Evolutionary conservation across 92 coral and sea anemone species (phyloP).

Genomic region (Parazoanthus darwini): DNA sequence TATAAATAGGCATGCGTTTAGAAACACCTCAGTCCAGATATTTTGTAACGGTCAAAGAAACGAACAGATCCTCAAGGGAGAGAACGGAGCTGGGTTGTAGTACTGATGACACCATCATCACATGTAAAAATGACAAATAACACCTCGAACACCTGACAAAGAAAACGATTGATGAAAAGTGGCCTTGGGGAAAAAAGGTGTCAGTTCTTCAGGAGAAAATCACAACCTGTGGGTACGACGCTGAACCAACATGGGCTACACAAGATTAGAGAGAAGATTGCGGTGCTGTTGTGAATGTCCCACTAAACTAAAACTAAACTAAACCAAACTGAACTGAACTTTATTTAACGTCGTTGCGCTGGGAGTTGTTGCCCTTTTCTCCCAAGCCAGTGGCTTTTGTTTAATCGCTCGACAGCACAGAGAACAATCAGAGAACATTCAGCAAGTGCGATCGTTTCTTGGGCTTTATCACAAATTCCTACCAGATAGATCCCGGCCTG

Average conservation of each 20-base stretch:
- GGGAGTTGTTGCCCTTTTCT: no score
- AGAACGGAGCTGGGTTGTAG: no score
- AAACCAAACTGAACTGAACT: no score
- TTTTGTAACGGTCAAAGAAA: no score
- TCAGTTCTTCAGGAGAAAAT: conserved; percentile 28
- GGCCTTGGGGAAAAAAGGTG: conserved; percentile 37
- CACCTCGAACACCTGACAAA: conserved; percentile 51
- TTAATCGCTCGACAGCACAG: no score
- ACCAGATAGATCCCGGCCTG: conserved; percentile 38
- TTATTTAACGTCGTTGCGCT: no score
- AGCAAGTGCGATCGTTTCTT: conserved; percentile 55
- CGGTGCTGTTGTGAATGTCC: conserved; percentile 46
- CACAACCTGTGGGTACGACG: conserved; percentile 48
- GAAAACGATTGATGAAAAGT: background rate
- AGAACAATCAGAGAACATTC: conserved; percentile 37
- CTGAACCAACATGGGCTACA: conserved; percentile 51
- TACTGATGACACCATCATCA: conserved; percentile 45
- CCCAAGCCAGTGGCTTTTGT: no score
- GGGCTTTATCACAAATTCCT: conserved; percentile 48
- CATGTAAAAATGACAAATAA: conserved; percentile 53
- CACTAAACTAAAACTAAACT: background rate
- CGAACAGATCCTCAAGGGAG: no score
- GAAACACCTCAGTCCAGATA: no score
- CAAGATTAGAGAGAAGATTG: conserved; percentile 53
- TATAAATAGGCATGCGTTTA: no score